Base-by-base conservation (phyloP, 2,797 vertebrate species). In the Ceryle rudis region DNA sequence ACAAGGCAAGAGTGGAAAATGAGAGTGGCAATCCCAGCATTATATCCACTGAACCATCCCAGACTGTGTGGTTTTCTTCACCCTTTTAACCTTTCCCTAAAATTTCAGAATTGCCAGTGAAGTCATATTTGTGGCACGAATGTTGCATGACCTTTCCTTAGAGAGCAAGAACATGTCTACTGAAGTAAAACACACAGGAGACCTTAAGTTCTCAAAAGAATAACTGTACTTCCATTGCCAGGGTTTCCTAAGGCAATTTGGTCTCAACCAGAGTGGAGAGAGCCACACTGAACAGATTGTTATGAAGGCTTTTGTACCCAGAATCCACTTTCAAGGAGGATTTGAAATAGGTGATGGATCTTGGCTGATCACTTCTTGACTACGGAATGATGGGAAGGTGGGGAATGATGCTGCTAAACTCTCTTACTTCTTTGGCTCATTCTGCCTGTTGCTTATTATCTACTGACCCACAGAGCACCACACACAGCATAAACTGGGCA, bases 81-180 rank as follows among this genome's bases (percentile, higher is more conserved):
- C 10, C 13, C 2, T 73, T 91, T 66, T 47, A 83, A 80, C 0
- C 7, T 22, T 73, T 65, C 20, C 42, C 55, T 81, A 77, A 65
- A 14, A 74, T 55, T 44, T 85, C 6, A 4, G 42, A 39, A 44
- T 78, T 78, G 14, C 4, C 69, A 67, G 22, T 60, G 44, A 81
- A 57, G 9, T 28, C 0, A 0, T 20, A 31, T 23, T 60, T 46
- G 46, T 37, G 49, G 33, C 12, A 14, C 12, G 18, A 84, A 37
- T 5, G 4, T 15, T 29, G 5, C 3, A 14, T 35, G 37, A 49
- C 14, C 26, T 70, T 19, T 92, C 44, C 28, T 44, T 21, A 58
- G 20, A 79, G 41, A 35, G 11, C 28, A 89, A 15, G 22, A 84
- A 46, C 41, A 23, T 7, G 22, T 54, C 51, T 67, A 29, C 23